Evolutionary conservation across 2,888 invertebrate genomes (phyloP).

Genomic region (Kuschelorhynchus macadamiae): DNA sequence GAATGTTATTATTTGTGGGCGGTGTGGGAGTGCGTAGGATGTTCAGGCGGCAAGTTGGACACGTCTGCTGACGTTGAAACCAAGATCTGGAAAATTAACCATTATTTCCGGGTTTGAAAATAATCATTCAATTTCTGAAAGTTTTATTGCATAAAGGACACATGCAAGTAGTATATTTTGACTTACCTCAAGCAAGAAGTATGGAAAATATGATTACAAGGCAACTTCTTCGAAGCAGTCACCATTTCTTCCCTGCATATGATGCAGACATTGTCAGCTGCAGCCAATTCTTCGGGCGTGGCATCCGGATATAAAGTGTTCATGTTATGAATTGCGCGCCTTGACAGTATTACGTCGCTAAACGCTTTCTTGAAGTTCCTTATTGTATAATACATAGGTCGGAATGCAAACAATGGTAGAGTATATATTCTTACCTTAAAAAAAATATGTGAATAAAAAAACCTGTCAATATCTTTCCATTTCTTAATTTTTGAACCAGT

Average conservation of each 20-base stretch:
- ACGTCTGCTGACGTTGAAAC: constrained; percentile 99
- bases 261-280: constrained; percentile 98
- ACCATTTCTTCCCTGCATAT: constrained; percentile 91
- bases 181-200: constrained; percentile 87
- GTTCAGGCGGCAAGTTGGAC: constrained; percentile 97
- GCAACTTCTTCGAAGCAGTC: constrained; percentile 91
- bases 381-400: constrained; percentile 99
- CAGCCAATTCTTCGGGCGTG: constrained; percentile 89
- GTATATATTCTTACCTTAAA: constrained; percentile 80
- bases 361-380: constrained; percentile 98
- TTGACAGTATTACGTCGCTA: constrained; percentile 96
- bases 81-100: constrained; percentile 81
- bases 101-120: too few species aligned
- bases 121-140: too few species aligned
- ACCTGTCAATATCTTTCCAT: too few species aligned
- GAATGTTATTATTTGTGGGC: constrained; percentile 52
- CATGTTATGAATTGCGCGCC: constrained; percentile 97
- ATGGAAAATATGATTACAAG: constrained; percentile 99
- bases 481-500: too few species aligned
- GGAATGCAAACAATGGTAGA: constrained; percentile 96
- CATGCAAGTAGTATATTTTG: too few species aligned
- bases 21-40: constrained; percentile 68
- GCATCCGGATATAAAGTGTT: constrained; percentile 98
- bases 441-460: too few species aligned
- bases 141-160: too few species aligned